These are phyloP conservation scores for Speoplatyrhinus poulsoni DNA, from an alignment of 2,113 vertebrate species.

Conservation along the genomic window DNA sequence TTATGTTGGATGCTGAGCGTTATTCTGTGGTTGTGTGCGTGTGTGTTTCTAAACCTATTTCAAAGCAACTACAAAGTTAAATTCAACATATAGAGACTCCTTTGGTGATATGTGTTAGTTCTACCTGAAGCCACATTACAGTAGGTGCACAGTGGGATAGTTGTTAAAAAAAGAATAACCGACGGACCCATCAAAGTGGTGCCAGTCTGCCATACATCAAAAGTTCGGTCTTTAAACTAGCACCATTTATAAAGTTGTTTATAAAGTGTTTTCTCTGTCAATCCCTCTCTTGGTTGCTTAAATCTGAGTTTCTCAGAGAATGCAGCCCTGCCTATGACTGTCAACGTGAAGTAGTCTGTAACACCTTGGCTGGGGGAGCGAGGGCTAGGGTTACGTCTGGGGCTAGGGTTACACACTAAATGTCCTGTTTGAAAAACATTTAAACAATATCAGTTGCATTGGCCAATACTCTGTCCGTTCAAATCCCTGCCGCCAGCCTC, in stretches of 20 bases:
- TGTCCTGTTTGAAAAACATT: conserved; percentile 63
- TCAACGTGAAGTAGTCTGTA: conserved; percentile 35
- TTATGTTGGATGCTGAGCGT: too few relatives aligned
- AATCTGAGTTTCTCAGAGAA: neutral
- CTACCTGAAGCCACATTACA: neutral
- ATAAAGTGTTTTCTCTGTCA: neutral
- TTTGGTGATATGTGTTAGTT: neutral
- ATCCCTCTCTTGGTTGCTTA: neutral
- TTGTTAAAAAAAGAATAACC: neutral
- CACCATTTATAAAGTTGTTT: neutral
- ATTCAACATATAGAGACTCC: neutral
- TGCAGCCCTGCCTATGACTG: conserved; percentile 8
- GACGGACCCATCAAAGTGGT: neutral
- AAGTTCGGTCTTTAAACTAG: neutral
- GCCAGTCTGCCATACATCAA: neutral
- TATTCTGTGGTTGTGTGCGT: neutral
- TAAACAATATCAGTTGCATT: conserved; percentile 62
- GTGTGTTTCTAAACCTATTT: neutral
- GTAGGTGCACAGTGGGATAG: neutral
- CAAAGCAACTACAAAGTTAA: neutral
- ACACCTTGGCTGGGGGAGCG: conserved; percentile 47
- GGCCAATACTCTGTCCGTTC: conserved; percentile 30
- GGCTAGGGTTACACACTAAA: conserved; percentile 66
- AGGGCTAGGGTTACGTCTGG: conserved; percentile 41
- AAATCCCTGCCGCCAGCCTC: neutral